These are phyloP conservation scores for Mnemiopsis leidyi DNA, from an alignment of 37 sponge, comb jelly and placozoan genomes.

Conservation along the genomic window DNA sequence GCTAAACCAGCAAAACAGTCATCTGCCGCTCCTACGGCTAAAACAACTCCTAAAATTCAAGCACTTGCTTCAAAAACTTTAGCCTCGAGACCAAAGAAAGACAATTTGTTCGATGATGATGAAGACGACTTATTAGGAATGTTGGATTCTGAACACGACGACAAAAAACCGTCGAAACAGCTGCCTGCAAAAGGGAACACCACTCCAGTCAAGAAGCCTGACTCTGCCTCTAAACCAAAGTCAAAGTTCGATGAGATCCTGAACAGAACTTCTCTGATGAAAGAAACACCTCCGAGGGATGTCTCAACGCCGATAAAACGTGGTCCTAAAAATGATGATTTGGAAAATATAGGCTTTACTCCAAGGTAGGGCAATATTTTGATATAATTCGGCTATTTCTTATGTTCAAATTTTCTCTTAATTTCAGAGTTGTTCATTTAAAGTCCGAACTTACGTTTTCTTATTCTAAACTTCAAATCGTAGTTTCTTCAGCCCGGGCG, in stretches of 20 bases:
- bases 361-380: too few relatives aligned
- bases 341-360: not conserved
- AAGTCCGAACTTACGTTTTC: too few relatives aligned
- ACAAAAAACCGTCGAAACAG: not conserved
- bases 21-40: not conserved
- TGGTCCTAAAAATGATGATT: not conserved
- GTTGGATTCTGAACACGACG: slow-evolving; percentile 38
- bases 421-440: too few relatives aligned
- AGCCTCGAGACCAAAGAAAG: not conserved
- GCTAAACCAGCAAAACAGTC: not conserved
- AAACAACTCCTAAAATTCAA: not conserved
- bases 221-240: not conserved
- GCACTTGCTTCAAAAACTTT: not conserved
- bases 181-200: not conserved
- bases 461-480: not conserved
- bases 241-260: slow-evolving; percentile 33
- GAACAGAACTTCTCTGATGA: slow-evolving; percentile 38
- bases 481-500: slow-evolving; percentile 34
- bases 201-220: not conserved
- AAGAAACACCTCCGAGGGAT: not conserved
- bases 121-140: slow-evolving; percentile 41
- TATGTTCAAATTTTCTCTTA: too few relatives aligned
- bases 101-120: slow-evolving; percentile 40
- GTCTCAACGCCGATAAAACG: not conserved
- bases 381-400: too few relatives aligned